A percentile compares a stretch with the other conserved stretches of the same genome.
These are phyloP conservation scores for Onychostruthus taczanowskii DNA, from an alignment of 2,113 vertebrate genomes.

Conservation along the genomic window DNA sequence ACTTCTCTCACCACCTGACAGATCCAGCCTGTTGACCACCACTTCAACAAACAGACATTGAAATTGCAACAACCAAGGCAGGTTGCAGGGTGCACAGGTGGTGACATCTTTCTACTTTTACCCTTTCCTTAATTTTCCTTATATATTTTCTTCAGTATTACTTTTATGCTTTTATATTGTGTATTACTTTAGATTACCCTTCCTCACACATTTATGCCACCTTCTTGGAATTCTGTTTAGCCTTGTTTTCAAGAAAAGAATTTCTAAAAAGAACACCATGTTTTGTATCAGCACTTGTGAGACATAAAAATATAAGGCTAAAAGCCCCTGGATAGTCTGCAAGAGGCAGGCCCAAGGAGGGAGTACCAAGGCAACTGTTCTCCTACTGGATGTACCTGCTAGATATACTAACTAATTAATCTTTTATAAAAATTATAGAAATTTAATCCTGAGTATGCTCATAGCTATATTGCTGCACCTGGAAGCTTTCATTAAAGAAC, in stretches of 20 bases:
- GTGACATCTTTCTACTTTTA: not conserved
- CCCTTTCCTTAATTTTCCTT: not conserved
- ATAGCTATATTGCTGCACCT: rapidly evolving
- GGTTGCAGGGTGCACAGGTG: not conserved
- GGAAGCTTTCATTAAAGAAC: not conserved
- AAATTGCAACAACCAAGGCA: not conserved
- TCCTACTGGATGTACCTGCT: not conserved
- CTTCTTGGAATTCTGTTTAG: not conserved
- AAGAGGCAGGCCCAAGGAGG: not conserved
- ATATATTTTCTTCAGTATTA: not conserved
- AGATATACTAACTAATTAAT: not conserved
- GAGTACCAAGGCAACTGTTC: not conserved
- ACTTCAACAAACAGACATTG: not conserved
- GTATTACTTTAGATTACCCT: not conserved
- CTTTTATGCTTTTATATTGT: not conserved
- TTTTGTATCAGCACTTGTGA: not conserved
- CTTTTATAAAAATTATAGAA: not conserved
- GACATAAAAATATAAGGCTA: not conserved
- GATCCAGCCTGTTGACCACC: not conserved
- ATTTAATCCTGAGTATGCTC: rapidly evolving
- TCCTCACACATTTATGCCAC: not conserved
- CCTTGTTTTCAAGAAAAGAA: not conserved
- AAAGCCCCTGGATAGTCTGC: not conserved
- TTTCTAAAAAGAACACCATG: not conserved
- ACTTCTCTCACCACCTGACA: not conserved